These are phyloP conservation scores for Taeniopygia guttata DNA, from an alignment of 2,797 vertebrate genomes.

Conservation along the genomic window DNA sequence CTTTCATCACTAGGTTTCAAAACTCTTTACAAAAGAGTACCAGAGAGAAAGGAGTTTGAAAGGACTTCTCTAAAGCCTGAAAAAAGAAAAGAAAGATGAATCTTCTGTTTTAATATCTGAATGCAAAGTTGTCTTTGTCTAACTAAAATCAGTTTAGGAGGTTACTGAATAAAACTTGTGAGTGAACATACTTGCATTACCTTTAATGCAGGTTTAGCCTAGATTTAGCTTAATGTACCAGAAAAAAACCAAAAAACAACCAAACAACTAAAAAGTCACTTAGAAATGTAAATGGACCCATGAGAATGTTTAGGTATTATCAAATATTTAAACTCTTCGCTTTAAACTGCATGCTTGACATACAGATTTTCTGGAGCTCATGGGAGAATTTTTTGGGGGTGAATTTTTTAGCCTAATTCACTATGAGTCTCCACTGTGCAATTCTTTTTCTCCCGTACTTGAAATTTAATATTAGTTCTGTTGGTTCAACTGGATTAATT, in stretches of 20 bases:
- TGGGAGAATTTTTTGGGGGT: not conserved
- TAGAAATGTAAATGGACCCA: not conserved
- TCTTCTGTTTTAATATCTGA: not conserved
- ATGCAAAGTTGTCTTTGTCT: not conserved
- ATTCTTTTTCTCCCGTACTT: not conserved
- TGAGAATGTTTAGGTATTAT: not conserved
- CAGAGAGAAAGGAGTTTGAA: not conserved
- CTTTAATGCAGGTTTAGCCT: not conserved
- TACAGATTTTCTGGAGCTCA: not conserved
- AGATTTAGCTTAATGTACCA: not conserved
- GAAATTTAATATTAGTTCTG: not conserved
- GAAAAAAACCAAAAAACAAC: not conserved
- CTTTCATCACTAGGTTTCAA: not conserved
- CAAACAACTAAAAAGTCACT: not conserved
- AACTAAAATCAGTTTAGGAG: not conserved
- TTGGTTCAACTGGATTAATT: not conserved
- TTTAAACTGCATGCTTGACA: not conserved
- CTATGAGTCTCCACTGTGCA: not conserved
- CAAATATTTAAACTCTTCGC: not conserved
- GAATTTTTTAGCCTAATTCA: not conserved
- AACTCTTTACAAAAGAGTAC: not conserved
- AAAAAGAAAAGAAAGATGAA: not conserved
- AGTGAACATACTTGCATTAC: not conserved
- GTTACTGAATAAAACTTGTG: not conserved
- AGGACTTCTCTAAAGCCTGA: not conserved